A percentile compares a stretch with the other conserved stretches of the same genome.
These are phyloP conservation scores for Acheta domesticus DNA, from an alignment of 2,888 invertebrate species.

Conservation along the genomic window DNA sequence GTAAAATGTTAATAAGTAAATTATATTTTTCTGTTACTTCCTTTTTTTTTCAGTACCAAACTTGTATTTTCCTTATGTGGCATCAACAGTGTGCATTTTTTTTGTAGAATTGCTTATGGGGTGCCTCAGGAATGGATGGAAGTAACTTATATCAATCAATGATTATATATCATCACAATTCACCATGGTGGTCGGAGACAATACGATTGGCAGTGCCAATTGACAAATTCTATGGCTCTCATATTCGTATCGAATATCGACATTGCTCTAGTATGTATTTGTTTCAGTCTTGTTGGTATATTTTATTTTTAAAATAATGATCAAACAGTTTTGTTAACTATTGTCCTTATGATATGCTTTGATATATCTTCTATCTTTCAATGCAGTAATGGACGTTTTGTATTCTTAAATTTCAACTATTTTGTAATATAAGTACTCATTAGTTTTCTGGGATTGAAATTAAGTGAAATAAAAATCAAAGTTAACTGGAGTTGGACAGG, in stretches of 20 bases:
- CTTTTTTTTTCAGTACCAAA: background rate
- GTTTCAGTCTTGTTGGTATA: background rate
- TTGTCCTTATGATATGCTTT: no score
- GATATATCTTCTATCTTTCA: no score
- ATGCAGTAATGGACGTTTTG: no score
- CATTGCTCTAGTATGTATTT: constrained; percentile 83
- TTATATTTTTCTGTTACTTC: background rate
- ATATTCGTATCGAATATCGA: constrained; percentile 84
- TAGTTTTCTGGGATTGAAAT: no score
- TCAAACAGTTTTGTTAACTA: no score
- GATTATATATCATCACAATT: constrained; percentile 91
- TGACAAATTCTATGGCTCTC: constrained; percentile 88
- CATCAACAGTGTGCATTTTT: background rate
- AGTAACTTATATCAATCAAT: constrained; percentile 76
- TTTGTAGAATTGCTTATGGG: constrained; percentile 75
- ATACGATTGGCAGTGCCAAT: constrained; percentile 83
- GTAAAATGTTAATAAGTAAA: constrained; percentile 24
- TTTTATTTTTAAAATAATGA: no score
- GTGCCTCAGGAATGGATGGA: constrained; percentile 78
- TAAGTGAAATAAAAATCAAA: no score
- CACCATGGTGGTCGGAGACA: constrained; percentile 89
- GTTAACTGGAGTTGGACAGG: no score
- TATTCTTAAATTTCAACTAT: no score
- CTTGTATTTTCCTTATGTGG: background rate
- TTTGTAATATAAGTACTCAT: no score